A percentile compares a stretch with the other conserved stretches of the same genome.
Conservation (phyloP, 2,888 invertebrate genomes). For the Chalcis sispes region DNA sequence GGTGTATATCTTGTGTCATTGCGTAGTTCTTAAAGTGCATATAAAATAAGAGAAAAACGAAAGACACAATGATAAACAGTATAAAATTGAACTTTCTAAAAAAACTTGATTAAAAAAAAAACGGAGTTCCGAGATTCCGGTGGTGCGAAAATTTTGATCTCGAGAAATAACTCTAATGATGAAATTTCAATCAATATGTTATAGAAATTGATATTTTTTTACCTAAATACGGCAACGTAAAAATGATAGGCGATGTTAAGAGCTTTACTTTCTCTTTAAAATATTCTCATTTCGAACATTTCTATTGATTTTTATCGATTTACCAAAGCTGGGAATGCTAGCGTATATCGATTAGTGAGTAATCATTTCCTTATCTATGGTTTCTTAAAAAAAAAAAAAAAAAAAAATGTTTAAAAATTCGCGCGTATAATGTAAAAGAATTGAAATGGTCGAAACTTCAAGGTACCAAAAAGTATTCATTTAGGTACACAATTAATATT, state of each 20-base stretch:
- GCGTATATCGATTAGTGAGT: slow-evolving; percentile 17
- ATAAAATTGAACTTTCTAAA: no score
- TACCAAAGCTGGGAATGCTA: slow-evolving; percentile 42
- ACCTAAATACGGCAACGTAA: slow-evolving; percentile 21
- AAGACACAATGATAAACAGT: not conserved
- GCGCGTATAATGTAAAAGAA: not conserved
- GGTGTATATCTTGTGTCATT: slow-evolving; percentile 11
- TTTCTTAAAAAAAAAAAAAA: slow-evolving; percentile 10
- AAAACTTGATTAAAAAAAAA: no score
- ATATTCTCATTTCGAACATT: no score
- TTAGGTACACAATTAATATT: slow-evolving; percentile 11
- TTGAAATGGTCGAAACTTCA: slow-evolving; percentile 14
- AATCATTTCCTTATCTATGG: slow-evolving; percentile 10
- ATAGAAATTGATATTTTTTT: slow-evolving; percentile 54
- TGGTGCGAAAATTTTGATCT: slow-evolving; percentile 34
- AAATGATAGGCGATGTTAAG: slow-evolving; percentile 8
- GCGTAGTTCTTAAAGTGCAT: not conserved
- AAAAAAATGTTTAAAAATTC: slow-evolving; percentile 21
- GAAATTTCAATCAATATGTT: slow-evolving; percentile 39
- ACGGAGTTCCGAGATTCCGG: slow-evolving; percentile 9
- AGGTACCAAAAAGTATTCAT: slow-evolving; percentile 30
- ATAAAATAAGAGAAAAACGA: not conserved
- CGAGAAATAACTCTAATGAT: slow-evolving; percentile 18
- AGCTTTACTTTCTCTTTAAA: slow-evolving; percentile 24
- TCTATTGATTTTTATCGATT: slow-evolving; percentile 26